phyloP scores from a whole-genome alignment of 2,797 vertebrate species.

The Babyrousa celebensis region DNA sequence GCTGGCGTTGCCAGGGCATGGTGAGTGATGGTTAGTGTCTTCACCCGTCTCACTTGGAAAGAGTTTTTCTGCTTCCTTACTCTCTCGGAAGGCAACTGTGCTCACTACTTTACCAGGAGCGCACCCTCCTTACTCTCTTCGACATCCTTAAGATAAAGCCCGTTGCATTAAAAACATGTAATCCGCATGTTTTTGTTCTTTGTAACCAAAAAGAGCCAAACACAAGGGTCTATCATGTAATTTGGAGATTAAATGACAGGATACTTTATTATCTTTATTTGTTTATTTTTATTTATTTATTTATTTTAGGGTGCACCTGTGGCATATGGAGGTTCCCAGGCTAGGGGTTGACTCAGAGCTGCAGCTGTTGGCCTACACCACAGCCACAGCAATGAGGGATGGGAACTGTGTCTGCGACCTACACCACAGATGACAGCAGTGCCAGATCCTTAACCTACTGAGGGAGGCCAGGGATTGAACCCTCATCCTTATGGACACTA shows the following conservation, averaged over 20 bases:
- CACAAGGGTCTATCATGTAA: background rate
- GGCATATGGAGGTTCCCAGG: too few species aligned
- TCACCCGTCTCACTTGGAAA: background rate
- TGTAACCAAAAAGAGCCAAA: slow-evolving; percentile 14
- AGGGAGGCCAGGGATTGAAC: too few species aligned
- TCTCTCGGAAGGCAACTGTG: background rate
- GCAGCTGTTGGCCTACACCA: too few species aligned
- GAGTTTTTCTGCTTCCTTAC: background rate
- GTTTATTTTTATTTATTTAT: background rate
- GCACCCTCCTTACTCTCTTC: background rate
- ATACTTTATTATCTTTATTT: slow-evolving; percentile 45
- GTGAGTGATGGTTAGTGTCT: background rate
- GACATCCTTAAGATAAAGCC: background rate
- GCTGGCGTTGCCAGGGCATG: too few species aligned
- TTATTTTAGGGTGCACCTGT: too few species aligned
- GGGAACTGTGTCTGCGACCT: too few species aligned
- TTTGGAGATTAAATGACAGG: slow-evolving; percentile 13
- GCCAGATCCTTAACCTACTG: too few species aligned
- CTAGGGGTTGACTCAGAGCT: too few species aligned
- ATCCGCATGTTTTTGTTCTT: slow-evolving; percentile 36
- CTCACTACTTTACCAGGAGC: too few species aligned
- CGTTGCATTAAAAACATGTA: background rate
- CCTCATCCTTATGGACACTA: too few species aligned
- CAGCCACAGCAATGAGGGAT: too few species aligned
- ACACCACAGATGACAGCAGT: too few species aligned